Evolutionary conservation across 2,797 vertebrate species (phyloP).

Genomic region (Danionella dracula): DNA sequence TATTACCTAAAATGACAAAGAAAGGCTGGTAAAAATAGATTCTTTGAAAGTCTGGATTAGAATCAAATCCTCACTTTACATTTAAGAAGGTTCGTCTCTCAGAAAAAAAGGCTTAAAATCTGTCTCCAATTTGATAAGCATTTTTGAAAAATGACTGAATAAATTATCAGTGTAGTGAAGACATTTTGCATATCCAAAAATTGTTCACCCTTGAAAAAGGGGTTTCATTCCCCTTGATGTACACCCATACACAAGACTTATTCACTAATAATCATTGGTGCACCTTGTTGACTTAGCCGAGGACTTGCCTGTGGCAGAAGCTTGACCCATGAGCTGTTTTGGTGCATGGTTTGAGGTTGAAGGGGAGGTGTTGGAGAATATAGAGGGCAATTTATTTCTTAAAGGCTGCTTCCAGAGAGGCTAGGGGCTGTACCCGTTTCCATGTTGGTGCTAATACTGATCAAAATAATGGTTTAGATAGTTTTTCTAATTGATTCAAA

Average conservation of each 20-base stretch:
- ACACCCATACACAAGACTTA: slow-evolving; percentile 68
- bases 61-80: background rate
- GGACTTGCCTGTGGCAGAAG: slow-evolving; percentile 58
- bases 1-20: background rate
- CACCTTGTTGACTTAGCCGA: slow-evolving; percentile 67
- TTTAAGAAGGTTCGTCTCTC: background rate
- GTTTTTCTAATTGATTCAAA: too few species aligned
- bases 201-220: too few species aligned
- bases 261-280: slow-evolving; percentile 73
- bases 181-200: slow-evolving; percentile 19
- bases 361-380: slow-evolving; percentile 53
- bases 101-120: background rate
- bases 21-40: background rate
- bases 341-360: slow-evolving; percentile 65
- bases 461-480: slow-evolving; percentile 43
- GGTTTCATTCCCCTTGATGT: slow-evolving; percentile 53
- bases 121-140: background rate
- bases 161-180: too few species aligned
- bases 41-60: background rate
- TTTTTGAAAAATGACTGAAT: background rate
- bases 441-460: too few species aligned
- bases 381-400: slow-evolving; percentile 59
- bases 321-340: slow-evolving; percentile 68
- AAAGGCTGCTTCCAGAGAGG: slow-evolving; percentile 47
- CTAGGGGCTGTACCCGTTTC: background rate